Evolutionary conservation across 2,113 vertebrate genomes (phyloP), one percentile per base, ranked within the genome.

Genomic region (Acrocephalus arundinaceus): DNA sequence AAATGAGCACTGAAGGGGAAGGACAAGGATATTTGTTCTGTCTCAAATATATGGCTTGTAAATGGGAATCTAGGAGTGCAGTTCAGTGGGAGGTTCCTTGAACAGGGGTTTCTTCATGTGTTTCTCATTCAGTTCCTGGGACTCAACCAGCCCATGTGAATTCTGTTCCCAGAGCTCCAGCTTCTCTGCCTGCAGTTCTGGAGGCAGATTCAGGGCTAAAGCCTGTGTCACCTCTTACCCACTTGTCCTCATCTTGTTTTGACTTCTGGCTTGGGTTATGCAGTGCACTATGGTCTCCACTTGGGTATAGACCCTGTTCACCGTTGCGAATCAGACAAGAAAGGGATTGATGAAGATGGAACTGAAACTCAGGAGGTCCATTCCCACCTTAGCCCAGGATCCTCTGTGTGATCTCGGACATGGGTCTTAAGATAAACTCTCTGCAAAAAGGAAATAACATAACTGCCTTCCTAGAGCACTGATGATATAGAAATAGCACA

Each of bases 1-100:
- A 62, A 93, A 67, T 11, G n/a, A 71, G 16, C 35, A 13, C 3
- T 49, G 13, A 63, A 68, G 15, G 4, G 24, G 27, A 21, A 45
- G 13, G 17, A 12, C 0, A 0, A 8, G 11, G 37, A 20, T 24
- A 15, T 61, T 35, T 25, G 7, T 82, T 33, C 23, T 70, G 39
- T 30, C 45, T 51, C 65, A 55, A 41, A 43, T 35, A 43, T 15
- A 13, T 49, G 31, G 35, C 33, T 41, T 87, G 17, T 15, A 37
- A 80, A 58, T 41, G 22, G 28, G 45, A 91, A 79, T 31, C 37
- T 35, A 41, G 45, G 35, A 73, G 20, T 31, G 28, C 10, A 33
- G 31, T 41, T 46, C 9, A 41, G 39, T 43, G 27, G 39, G 13
- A 82, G 8, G 14, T 51, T 52, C 19, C 46, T 52, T 57, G 59